Evolutionary conservation across 92 coral and sea anemone species (phyloP), one percentile per base, ranked within the genome.

Genomic region (Epizoanthus scotinus): DNA sequence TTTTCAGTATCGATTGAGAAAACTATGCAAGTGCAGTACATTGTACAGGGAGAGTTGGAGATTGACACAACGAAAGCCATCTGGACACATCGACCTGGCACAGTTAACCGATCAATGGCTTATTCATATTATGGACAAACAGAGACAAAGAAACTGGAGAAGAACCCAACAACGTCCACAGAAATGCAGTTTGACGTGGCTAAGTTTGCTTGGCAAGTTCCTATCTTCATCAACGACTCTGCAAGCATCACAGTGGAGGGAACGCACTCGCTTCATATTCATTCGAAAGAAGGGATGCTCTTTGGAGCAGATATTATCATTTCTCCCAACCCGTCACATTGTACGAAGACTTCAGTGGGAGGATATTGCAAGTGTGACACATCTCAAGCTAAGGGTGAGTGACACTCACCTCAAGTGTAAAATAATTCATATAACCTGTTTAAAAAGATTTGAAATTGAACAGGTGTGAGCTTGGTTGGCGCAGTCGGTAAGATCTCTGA

Each of bases 11-110:
- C 94, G 8, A 82, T 88, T 14, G 63, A 81, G 64, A 42, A 66
- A 17, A 87, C 97, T 3, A 73, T 53, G 61, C 97, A 92, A 68
- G 94, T 85, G 8, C 97, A 92, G 67, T 89, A 66, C 84, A 85
- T 92, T 59, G 88, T 83, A 28, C 42, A 77, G 15, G 97, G 94
- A 34, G 22, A 17, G 3, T 73, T 90, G 22, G 67, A 72, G 42
- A 90, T 92, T 25, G 86, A 90, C 68, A 92, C 94, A 5, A 81
- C 88, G 5, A 67, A 29, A 7, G 80, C 63, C 3, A 85, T 70
- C 72, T 92, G 97, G 97, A 83, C 81, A 17, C 90, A 92, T 78
- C 78, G 68, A 19, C 63, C 84, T 14, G 28, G 61, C 42, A 3
- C 65, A 6, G 19, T 55, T 0, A 87, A 87, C 63, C 55, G 66